Evolutionary conservation across 2,113 vertebrate genomes (phyloP).

Genomic region (Oreochromis tanganicae): DNA sequence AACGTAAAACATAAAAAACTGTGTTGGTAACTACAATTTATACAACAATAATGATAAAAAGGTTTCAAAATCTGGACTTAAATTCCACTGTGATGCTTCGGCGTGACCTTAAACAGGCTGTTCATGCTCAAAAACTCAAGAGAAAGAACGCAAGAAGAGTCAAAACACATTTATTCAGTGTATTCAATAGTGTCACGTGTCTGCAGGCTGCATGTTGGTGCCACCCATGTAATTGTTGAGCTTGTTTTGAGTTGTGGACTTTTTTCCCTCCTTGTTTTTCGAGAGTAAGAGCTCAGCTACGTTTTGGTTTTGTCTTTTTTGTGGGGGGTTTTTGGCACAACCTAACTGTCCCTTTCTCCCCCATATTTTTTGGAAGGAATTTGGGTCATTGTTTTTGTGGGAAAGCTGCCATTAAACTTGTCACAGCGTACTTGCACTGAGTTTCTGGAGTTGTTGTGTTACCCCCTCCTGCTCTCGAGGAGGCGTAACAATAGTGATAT

Average conservation of each 20-base stretch:
- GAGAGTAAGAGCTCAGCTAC: fast-evolving
- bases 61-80: background rate
- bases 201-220: background rate
- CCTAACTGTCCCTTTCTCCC: background rate
- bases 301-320: background rate
- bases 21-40: background rate
- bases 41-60: background rate
- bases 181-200: background rate
- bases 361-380: background rate
- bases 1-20: background rate
- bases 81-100: background rate
- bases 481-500: fast-evolving
- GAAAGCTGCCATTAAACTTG: background rate
- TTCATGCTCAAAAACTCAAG: fast-evolving
- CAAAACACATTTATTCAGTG: background rate
- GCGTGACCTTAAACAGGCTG: background rate
- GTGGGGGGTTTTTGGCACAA: fast-evolving
- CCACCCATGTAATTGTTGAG: fast-evolving
- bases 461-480: fast-evolving
- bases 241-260: background rate
- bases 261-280: background rate
- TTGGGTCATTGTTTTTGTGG: background rate
- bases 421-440: background rate
- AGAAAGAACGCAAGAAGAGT: background rate
- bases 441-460: background rate